These are phyloP conservation scores for Sarotherodon lohbergeri DNA, from an alignment of 2,113 vertebrate genomes.

Conservation along the genomic window DNA sequence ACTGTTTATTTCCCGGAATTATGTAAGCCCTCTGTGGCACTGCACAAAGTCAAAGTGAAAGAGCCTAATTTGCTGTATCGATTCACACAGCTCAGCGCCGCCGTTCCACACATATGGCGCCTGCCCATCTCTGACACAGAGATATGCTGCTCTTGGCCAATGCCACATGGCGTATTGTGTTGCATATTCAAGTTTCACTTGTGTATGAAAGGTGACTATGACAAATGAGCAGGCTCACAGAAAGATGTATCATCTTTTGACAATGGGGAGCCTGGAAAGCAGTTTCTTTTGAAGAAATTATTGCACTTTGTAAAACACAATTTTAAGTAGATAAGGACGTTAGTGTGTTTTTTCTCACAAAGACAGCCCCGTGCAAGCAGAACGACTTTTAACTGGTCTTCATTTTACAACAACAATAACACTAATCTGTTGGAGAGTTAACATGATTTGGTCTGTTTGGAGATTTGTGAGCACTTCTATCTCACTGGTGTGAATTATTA, in stretches of 20 bases:
- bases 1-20: constrained; percentile 63
- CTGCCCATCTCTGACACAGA: constrained; percentile 27
- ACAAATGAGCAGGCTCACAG: constrained; percentile 54
- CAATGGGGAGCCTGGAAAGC: neutral
- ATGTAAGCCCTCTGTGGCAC: constrained; percentile 51
- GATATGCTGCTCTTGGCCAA: constrained; percentile 16
- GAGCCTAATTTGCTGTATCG: constrained; percentile 56
- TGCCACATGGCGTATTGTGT: constrained; percentile 34
- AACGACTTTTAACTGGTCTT: neutral
- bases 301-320: neutral
- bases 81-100: constrained; percentile 28
- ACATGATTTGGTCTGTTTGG: neutral
- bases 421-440: neutral
- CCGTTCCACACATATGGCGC: constrained; percentile 32
- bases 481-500: too few relatives aligned
- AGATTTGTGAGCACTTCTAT: neutral
- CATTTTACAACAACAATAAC: neutral
- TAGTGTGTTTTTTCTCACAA: neutral
- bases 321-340: neutral
- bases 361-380: neutral
- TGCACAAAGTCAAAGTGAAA: constrained; percentile 59
- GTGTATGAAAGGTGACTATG: constrained; percentile 57
- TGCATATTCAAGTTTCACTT: constrained; percentile 63
- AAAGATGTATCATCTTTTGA: constrained; percentile 33
- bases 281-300: neutral